Percentiles rank a stretch among this genome's conserved stretches.
Evolutionary conservation across 2,113 vertebrate genomes (phyloP).

Genomic region (Cheirogaleus medius): DNA sequence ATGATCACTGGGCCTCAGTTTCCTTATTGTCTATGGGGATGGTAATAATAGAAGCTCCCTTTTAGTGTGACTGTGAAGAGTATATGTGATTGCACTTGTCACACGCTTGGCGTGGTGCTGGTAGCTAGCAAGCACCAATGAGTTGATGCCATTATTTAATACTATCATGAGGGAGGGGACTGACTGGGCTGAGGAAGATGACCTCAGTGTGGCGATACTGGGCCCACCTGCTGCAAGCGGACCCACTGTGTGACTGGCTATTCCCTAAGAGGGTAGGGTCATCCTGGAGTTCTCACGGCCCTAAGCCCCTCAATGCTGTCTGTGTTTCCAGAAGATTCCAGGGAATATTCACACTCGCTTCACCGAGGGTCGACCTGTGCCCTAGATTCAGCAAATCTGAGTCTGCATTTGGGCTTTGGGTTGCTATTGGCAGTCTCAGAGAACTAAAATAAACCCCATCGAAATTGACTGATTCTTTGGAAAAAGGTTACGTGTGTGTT

Average conservation of each 20-base stretch:
- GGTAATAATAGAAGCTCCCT: background rate
- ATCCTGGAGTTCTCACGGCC: background rate
- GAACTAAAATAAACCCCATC: conserved; percentile 34
- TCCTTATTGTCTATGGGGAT: background rate
- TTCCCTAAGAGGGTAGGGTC: background rate
- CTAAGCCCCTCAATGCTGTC: background rate
- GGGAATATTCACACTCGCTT: background rate
- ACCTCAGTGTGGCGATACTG: background rate
- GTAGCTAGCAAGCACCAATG: background rate
- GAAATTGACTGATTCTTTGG: background rate
- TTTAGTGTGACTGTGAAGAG: background rate
- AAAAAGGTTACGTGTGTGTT: background rate
- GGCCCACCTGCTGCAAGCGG: background rate
- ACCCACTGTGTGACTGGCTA: background rate
- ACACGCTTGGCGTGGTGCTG: background rate
- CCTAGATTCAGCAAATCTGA: background rate
- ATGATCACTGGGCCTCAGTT: background rate
- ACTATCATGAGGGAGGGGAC: background rate
- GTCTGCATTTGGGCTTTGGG: background rate
- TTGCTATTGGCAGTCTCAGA: background rate
- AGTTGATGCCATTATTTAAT: background rate
- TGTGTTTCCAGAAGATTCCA: background rate
- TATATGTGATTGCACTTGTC: background rate
- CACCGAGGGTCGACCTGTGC: background rate
- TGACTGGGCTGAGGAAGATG: background rate